Evolutionary conservation across 2,888 invertebrate genomes (phyloP), one percentile per base, ranked within the genome.

Genomic region (Agapetus fuscipes): DNA sequence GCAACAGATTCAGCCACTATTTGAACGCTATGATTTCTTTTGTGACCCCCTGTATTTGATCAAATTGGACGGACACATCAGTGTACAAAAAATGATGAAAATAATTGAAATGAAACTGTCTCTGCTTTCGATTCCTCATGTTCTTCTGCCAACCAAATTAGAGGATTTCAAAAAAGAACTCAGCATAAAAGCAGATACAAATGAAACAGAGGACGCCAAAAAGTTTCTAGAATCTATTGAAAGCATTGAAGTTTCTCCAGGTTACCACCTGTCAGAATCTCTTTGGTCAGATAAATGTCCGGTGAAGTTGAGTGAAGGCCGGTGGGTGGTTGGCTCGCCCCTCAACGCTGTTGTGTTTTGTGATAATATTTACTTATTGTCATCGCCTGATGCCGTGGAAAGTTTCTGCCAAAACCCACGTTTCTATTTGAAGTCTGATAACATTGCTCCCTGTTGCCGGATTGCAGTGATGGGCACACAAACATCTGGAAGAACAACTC

Each of bases 231-330:
- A 52, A 46, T 45, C 43, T 41, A 51, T 66, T 26, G 53, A 58
- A 48, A 48, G 54, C 17, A 58, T 58, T 46, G 52, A 25, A 17
- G 3, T 26, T 17, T 16, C 12, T 25, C 17, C 51, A 59, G 53
- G 42, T 54, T 61, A 43, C 56, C 26, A 30, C 5, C 33, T 30
- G 13, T 27, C 50, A 49, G 49, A 73, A 46, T 78, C 79, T 3
- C 61, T 66, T 30, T 80, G 78, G 78, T 63, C 59, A 26, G 68
- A 64, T 34, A 60, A 69, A 49, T 82, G 82, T 53, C 81, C 82
- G 3, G 76, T 81, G 3, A 71, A 76, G 47, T 62, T 80, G 49
- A 66, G 66, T 48, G 61, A 66, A 43, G 73, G 80, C n/a, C 57
- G 55, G 36, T 59, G 66, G 30, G 51, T 60, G 10, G 52, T 57